Percentiles rank a stretch among this genome's conserved stretches.
Conservation (phyloP, 2,888 invertebrate genomes). For the Calameuta idolon region DNA sequence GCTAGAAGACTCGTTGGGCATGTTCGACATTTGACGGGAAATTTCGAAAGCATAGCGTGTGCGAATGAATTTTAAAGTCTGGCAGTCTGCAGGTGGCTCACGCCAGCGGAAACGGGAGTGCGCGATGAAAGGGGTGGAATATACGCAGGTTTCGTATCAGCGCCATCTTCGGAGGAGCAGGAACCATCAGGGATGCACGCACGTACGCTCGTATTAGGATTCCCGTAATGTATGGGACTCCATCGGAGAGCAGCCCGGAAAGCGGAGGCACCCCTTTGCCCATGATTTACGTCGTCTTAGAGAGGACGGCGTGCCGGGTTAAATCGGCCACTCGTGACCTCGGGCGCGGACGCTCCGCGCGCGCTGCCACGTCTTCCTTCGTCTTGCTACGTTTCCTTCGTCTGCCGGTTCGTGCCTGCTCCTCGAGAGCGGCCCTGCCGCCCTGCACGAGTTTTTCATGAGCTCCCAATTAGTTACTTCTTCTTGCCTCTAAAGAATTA, state of each 20-base stretch:
- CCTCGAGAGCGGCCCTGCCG: no score
- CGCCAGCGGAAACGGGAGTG: conserved; percentile 9
- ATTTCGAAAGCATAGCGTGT: no score
- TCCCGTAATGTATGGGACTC: conserved; percentile 60
- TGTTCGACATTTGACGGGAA: no score
- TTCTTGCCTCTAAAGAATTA: no score
- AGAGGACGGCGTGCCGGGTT: conserved; percentile 57
- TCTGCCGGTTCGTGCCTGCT: no score
- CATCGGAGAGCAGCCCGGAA: conserved; percentile 37
- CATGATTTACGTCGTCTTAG: conserved; percentile 65
- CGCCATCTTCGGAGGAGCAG: conserved; percentile 33
- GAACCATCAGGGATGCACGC: conserved; percentile 59
- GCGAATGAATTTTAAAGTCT: no score
- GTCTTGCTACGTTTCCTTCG: no score
- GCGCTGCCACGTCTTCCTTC: no score
- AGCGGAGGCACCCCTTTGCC: conserved; percentile 49
- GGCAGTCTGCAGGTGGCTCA: no score
- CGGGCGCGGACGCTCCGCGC: background rate
- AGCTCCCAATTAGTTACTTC: no score
- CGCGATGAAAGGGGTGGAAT: conserved; percentile 41
- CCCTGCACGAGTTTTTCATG: no score
- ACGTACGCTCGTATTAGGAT: conserved; percentile 64
- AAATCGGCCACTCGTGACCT: conserved; percentile 43
- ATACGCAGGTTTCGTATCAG: conserved; percentile 40
- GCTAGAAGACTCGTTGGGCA: no score